Conservation (phyloP, 1,140 invertebrate genomes). For the Drosophila busckii region DNA sequence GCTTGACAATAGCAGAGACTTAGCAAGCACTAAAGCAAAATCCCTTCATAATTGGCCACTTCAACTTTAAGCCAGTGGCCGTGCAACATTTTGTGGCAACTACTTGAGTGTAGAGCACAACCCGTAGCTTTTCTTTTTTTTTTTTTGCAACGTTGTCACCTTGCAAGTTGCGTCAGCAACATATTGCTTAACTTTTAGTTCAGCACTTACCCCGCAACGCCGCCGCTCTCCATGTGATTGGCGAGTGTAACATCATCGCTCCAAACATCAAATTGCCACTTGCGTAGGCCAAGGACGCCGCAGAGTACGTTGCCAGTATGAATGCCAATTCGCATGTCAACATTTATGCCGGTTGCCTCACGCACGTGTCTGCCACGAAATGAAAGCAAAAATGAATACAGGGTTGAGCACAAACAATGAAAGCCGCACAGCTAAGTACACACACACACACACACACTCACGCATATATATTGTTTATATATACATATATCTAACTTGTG, state of each 20-base stretch:
- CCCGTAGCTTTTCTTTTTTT: constrained; percentile 4
- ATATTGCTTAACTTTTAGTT: not conserved
- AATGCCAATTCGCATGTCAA: constrained; percentile 97
- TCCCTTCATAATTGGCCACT: not conserved
- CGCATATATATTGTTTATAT: not conserved
- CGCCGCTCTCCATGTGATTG: constrained; percentile 98
- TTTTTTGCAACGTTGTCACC: too few species aligned
- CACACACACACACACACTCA: constrained; percentile 17
- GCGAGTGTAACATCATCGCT: constrained; percentile 98
- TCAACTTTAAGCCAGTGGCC: constrained; percentile 1
- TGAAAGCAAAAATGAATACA: not conserved
- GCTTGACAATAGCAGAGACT: too few species aligned
- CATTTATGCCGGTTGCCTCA: constrained; percentile 92
- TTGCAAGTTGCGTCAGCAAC: constrained; percentile 16
- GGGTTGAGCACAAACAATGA: constrained; percentile 17
- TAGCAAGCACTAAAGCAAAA: too few species aligned
- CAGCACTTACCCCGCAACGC: constrained; percentile 91
- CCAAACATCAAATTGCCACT: constrained; percentile 99
- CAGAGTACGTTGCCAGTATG: constrained; percentile 96
- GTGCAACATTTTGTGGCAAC: constrained; percentile 1
- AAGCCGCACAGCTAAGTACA: constrained; percentile 24
- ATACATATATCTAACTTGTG: constrained; percentile 10
- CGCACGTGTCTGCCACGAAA: constrained; percentile 86
- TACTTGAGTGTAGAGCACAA: not conserved
- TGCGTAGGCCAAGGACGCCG: constrained; percentile 95